Evolutionary conservation across 2,888 invertebrate genomes (phyloP).

Genomic region (Drosophila imparisetae): DNA sequence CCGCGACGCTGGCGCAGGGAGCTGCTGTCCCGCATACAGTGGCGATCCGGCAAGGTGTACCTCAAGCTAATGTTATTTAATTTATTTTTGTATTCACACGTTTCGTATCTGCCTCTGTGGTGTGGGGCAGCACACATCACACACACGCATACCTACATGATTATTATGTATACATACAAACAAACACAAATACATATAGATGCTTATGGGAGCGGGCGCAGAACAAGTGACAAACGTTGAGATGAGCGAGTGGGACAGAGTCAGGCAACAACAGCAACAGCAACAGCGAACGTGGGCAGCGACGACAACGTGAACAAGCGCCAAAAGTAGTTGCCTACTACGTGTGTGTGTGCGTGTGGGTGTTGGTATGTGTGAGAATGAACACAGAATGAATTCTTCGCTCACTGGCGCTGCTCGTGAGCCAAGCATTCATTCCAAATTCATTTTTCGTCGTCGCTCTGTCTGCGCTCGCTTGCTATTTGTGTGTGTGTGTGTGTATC

Average conservation of each 20-base stretch:
- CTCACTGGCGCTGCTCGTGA: slow-evolving; percentile 26
- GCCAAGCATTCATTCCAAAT: slow-evolving; percentile 42
- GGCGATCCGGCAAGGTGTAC: slow-evolving; percentile 77
- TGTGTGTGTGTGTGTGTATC: slow-evolving; percentile 20
- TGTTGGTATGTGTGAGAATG: slow-evolving; percentile 53
- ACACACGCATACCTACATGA: not conserved
- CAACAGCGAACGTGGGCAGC: slow-evolving; percentile 51
- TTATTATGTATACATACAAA: slow-evolving; percentile 3
- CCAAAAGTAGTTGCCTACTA: slow-evolving; percentile 35
- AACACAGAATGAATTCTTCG: slow-evolving; percentile 60
- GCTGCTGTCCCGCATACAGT: slow-evolving; percentile 53
- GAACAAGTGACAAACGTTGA: slow-evolving; percentile 51
- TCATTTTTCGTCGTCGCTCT: slow-evolving; percentile 61
- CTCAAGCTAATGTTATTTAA: slow-evolving; percentile 78
- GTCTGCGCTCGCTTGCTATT: slow-evolving; percentile 53
- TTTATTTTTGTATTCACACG: slow-evolving; percentile 80
- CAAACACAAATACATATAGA: slow-evolving; percentile 12
- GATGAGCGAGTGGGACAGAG: slow-evolving; percentile 50
- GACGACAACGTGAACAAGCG: slow-evolving; percentile 42
- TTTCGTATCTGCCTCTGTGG: slow-evolving; percentile 41
- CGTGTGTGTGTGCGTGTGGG: slow-evolving; percentile 30
- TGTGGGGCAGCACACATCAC: slow-evolving; percentile 29
- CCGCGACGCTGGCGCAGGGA: slow-evolving; percentile 37
- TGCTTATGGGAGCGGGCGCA: slow-evolving; percentile 19
- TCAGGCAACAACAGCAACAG: slow-evolving; percentile 21